Percentiles rank a stretch among this genome's conserved stretches.
Evolutionary conservation across 2,888 invertebrate genomes (phyloP).

Genomic region (Hetaerina titia): DNA sequence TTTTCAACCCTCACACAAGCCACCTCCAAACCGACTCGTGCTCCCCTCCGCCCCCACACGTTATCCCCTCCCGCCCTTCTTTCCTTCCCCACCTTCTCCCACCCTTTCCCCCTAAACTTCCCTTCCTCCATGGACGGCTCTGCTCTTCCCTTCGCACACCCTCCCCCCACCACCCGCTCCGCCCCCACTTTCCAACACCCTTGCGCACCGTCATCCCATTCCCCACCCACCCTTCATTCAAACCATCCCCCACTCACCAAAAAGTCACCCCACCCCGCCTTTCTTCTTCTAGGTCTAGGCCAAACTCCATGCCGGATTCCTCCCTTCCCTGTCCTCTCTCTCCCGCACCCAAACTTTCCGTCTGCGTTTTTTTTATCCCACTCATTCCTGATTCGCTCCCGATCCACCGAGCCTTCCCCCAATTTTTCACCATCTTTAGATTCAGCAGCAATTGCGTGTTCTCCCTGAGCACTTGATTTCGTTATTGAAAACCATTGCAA

Average conservation of each 20-base stretch:
- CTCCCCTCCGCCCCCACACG: neutral
- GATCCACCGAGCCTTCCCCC: no score
- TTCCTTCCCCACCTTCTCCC: neutral
- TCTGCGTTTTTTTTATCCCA: neutral
- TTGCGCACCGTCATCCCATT: no score
- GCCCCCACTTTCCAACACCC: neutral
- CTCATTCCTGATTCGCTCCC: no score
- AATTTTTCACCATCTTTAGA: no score
- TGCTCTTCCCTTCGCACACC: neutral
- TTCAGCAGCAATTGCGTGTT: no score
- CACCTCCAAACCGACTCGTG: neutral
- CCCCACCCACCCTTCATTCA: neutral
- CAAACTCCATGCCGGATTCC: neutral
- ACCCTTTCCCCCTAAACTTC: neutral
- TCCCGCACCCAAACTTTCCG: neutral
- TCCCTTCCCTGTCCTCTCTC: neutral
- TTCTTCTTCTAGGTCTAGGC: neutral
- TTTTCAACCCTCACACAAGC: conserved; percentile 50
- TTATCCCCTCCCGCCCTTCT: neutral
- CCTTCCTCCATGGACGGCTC: neutral
- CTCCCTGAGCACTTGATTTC: no score
- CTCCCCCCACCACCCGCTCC: neutral
- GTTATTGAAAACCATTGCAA: no score
- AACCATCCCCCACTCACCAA: no score
- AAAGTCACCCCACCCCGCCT: neutral